Conservation (phyloP, 2,888 invertebrate genomes). For the Plusia festucae region DNA sequence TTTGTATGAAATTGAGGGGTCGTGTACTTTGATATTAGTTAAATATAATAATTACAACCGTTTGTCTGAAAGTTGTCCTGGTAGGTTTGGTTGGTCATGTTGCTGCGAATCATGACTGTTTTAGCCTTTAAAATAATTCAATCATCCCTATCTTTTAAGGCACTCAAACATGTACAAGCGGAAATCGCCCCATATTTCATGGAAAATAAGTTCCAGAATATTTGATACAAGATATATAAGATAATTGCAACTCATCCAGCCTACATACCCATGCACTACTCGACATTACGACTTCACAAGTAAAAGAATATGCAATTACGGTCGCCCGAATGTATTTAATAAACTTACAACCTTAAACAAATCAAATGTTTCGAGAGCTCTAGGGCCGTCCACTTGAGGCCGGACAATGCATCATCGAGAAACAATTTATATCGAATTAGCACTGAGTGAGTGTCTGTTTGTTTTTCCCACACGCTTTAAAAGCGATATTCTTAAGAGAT, state of each 20-base stretch:
- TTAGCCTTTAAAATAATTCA: too few species aligned
- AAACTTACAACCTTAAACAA: conserved; percentile 7
- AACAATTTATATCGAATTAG: conserved; percentile 72
- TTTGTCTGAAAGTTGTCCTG: too few species aligned
- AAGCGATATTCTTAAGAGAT: conserved; percentile 61
- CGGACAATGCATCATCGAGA: conserved; percentile 48
- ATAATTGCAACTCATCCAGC: too few species aligned
- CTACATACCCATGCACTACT: not conserved
- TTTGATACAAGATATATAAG: not conserved
- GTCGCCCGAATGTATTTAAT: not conserved
- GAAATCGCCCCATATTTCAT: too few species aligned
- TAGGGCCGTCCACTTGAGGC: conserved; percentile 3
- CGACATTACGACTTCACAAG: conserved; percentile 1
- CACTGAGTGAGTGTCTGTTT: conserved; percentile 63
- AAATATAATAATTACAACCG: too few species aligned
- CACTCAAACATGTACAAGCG: too few species aligned
- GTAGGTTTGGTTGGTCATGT: too few species aligned
- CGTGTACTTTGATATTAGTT: too few species aligned
- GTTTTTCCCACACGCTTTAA: conserved; percentile 67
- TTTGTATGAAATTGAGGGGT: too few species aligned
- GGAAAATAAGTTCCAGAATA: too few species aligned
- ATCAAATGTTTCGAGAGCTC: conserved; percentile 3
- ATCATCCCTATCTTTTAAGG: too few species aligned
- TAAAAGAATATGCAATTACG: conserved; percentile 1
- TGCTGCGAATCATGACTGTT: too few species aligned